These are phyloP conservation scores for Chymomyza amoena DNA, from an alignment of 2,888 invertebrate species.

Conservation along the genomic window DNA sequence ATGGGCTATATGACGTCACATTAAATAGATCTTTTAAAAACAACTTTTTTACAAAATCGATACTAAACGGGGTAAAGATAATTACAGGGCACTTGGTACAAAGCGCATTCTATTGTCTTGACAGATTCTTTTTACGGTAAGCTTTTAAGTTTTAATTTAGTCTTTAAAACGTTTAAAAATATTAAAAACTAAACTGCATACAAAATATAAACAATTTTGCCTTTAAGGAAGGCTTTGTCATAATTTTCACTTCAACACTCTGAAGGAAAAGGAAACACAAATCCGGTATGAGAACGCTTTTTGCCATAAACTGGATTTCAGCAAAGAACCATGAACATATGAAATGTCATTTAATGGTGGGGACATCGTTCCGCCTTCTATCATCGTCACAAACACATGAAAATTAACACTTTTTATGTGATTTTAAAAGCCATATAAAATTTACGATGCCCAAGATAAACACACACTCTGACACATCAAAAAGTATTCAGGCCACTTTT, in stretches of 20 bases:
- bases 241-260: background rate
- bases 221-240: background rate
- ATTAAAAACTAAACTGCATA: no score
- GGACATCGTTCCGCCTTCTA: background rate
- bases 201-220: no score
- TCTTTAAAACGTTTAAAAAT: no score
- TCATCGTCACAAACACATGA: conserved; percentile 55
- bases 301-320: background rate
- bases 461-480: conserved; percentile 29
- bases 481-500: conserved; percentile 52
- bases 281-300: background rate
- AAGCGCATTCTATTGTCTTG: no score
- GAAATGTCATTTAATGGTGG: background rate
- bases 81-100: no score
- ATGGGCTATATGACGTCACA: no score
- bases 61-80: no score
- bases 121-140: no score
- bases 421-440: conserved; percentile 68
- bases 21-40: no score
- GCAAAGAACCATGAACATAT: background rate
- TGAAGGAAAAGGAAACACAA: background rate
- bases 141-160: no score
- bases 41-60: no score
- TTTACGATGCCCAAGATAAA: conserved; percentile 50
- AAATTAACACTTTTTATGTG: conserved; percentile 70